Percentiles rank a stretch among this genome's conserved stretches.
Conservation (phyloP, 2,888 invertebrate species). For the Tetanocera ferruginea region DNA sequence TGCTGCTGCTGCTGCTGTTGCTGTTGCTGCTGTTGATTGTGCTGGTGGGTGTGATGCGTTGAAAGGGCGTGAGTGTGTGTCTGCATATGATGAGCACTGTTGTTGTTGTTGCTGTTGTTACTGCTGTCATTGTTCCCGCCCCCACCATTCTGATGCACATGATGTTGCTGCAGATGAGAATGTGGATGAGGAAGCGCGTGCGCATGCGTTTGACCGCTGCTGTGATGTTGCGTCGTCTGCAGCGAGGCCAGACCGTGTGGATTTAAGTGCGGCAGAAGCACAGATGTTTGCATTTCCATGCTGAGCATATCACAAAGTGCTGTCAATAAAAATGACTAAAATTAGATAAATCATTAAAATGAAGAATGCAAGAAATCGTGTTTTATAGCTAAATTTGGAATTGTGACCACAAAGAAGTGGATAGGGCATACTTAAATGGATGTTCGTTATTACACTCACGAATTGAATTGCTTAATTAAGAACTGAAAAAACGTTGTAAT, state of each 20-base stretch:
- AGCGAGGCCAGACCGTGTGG: slow-evolving; percentile 18
- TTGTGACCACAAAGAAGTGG: no score
- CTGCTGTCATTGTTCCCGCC: neutral
- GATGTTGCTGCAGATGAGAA: slow-evolving; percentile 7
- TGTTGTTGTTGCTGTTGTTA: slow-evolving; percentile 4
- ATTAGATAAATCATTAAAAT: neutral
- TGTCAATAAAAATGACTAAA: neutral
- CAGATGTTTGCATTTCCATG: slow-evolving; percentile 48
- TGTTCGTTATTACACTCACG: no score
- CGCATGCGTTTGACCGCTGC: slow-evolving; percentile 12
- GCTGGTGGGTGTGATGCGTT: slow-evolving; percentile 4
- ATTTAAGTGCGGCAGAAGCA: slow-evolving; percentile 18
- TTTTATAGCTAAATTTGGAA: no score
- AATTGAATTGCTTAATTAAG: no score
- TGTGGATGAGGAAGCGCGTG: slow-evolving; percentile 19
- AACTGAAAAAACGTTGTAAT: no score
- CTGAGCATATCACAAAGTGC: slow-evolving; percentile 44
- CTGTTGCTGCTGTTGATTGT: neutral
- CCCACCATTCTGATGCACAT: slow-evolving; percentile 6
- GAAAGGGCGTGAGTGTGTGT: neutral
- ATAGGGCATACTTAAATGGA: no score
- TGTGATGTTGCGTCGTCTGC: slow-evolving; percentile 23
- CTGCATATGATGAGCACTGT: slow-evolving; percentile 14
- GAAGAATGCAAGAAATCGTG: neutral
- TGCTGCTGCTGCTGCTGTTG: slow-evolving; percentile 4